Evolutionary conservation across 2,797 vertebrate genomes (phyloP).

Genomic region (Rhynchotus rufescens): DNA sequence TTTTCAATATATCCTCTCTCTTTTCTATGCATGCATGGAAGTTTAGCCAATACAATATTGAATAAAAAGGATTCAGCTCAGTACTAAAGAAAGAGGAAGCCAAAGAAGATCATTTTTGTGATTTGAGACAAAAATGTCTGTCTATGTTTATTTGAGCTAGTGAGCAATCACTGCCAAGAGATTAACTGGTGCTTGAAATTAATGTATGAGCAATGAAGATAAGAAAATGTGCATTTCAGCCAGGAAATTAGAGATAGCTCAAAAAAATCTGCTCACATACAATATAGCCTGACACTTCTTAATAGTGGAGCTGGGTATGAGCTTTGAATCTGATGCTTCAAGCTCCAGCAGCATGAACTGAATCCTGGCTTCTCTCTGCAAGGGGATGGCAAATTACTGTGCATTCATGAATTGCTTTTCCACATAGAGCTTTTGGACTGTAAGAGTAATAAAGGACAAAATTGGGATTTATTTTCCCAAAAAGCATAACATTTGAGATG

Average conservation of each 20-base stretch:
- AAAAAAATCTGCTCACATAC: background rate
- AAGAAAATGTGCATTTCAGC: background rate
- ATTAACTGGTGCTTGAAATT: background rate
- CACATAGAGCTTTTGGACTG: background rate
- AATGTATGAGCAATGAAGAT: background rate
- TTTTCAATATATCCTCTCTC: background rate
- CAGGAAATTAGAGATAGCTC: background rate
- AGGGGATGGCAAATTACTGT: background rate
- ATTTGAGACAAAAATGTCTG: background rate
- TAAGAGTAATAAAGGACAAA: background rate
- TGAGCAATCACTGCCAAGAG: background rate
- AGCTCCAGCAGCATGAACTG: rapidly evolving
- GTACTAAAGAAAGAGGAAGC: background rate
- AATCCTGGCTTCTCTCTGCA: background rate
- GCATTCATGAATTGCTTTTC: background rate
- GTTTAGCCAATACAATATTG: background rate
- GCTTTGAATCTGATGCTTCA: background rate
- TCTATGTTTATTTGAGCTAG: background rate
- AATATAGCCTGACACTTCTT: background rate
- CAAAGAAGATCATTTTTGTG: background rate
- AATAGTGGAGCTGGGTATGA: background rate
- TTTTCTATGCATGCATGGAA: background rate
- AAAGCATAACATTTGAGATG: background rate
- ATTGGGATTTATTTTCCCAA: background rate
- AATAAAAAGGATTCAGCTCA: background rate